Evolutionary conservation across 2,888 invertebrate species (phyloP), one percentile per base, ranked within the genome.

Genomic region (Oegoconia quadripuncta): DNA sequence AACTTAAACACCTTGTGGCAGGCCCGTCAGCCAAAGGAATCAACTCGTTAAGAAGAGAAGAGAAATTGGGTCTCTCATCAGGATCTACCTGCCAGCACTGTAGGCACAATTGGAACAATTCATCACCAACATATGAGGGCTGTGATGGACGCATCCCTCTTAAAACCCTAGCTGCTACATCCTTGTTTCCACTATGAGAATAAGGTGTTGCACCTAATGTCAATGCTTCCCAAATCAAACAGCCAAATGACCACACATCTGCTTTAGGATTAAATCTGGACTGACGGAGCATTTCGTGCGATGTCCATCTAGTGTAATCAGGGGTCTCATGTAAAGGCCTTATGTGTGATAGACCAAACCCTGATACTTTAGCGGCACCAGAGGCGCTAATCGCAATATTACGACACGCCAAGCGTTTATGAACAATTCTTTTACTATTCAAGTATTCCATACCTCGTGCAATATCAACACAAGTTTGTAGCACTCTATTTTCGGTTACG

Each of bases 61-160:
- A 82, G 59, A 94, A 95, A 7, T 89, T 84, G 0, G 94, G 95
- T 50, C 96, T 88, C 64, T 96, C 96, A 42, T 93, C 93, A 8
- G 92, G 90, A 71, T 95, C 94, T 11, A 92, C 77, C 66, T 94
- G 94, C 96, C 96, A 96, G 64, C 96, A 96, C 61, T 95, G 93
- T 29, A 93, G 80, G 80, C 95, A 91, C 39, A 95, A 75, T 71
- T 96, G 95, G 73, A 95, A 95, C 17, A 96, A 77, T 52, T 94
- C 93, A 64, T 94, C 94, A 14, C 91, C 92, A 16, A 94, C 90
- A 64, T 93, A 93, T 1, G 90, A 88, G 1, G 94, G 90, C 64
- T 95, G 95, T 0, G 91, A 90, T 0, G 95, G 91, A 29, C 94
- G 89, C 60, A 92, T 86, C 1, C 95, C 95, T 44, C 91, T 88